A percentile compares a stretch with the other conserved stretches of the same genome.
These are phyloP conservation scores for Argyresthia goedartella DNA, from an alignment of 2,888 invertebrate species.

Conservation along the genomic window DNA sequence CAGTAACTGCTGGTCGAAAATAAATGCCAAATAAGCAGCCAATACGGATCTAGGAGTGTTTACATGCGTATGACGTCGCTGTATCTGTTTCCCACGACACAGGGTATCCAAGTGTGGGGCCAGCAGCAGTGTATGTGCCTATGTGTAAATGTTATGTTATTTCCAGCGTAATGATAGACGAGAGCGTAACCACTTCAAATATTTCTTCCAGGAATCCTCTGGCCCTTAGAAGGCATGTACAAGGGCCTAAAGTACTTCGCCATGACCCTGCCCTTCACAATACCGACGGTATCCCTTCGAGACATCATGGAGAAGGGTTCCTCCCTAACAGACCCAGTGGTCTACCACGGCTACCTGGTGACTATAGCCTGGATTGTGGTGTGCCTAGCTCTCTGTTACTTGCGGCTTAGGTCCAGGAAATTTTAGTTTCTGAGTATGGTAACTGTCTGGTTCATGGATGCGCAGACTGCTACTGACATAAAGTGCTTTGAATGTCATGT, in stretches of 20 bases:
- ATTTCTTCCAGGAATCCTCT: conserved; percentile 65
- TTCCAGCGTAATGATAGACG: no score
- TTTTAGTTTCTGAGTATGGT: conserved; percentile 19
- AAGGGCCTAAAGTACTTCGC: conserved; percentile 71
- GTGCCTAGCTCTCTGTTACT: conserved; percentile 67
- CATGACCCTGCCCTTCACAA: conserved; percentile 81
- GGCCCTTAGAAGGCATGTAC: conserved; percentile 80
- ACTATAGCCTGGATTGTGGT: conserved; percentile 75
- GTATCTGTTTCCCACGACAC: no score
- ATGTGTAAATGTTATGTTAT: no score
- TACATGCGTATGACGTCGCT: no score
- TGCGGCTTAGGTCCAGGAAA: conserved; percentile 50
- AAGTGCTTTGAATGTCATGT: no score
- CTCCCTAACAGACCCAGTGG: conserved; percentile 74
- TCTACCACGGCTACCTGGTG: conserved; percentile 81
- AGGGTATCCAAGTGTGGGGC: no score
- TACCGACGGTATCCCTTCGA: conserved; percentile 82
- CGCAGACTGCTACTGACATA: no score
- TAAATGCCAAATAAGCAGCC: no score
- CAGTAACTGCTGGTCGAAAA: no score
- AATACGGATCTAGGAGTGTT: no score
- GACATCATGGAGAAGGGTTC: conserved; percentile 84
- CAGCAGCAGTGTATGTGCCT: no score
- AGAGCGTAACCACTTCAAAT: no score
- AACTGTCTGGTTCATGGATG: not conserved